Conservation (phyloP, 2,797 vertebrate species). For the Uromys caudimaculatus region DNA sequence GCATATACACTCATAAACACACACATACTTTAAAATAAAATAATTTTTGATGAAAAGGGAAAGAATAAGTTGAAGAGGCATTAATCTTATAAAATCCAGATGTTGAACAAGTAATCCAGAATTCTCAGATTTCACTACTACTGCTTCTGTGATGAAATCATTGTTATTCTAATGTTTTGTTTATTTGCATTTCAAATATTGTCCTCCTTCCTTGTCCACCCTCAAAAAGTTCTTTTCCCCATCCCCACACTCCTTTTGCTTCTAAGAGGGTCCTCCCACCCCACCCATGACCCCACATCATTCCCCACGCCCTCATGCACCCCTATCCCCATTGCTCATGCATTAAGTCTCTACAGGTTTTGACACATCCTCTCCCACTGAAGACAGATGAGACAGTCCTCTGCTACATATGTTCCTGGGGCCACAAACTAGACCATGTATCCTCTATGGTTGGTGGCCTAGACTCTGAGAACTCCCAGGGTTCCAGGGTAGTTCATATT, state of each 20-base stretch:
- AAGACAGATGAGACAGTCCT: not conserved
- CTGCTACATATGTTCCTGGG: not conserved
- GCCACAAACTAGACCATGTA: not conserved
- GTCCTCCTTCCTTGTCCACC: accelerated
- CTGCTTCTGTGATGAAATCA: not conserved
- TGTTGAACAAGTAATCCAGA: not conserved
- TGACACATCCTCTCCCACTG: too few species aligned
- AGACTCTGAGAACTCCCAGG: not conserved
- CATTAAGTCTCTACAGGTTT: not conserved
- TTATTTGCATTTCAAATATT: not conserved
- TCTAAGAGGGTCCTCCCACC: too few species aligned
- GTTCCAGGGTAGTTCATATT: not conserved
- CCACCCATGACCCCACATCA: too few species aligned
- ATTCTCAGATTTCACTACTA: not conserved
- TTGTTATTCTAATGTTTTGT: not conserved
- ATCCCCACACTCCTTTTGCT: not conserved
- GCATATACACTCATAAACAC: not conserved
- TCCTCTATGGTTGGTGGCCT: not conserved
- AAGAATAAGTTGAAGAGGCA: not conserved
- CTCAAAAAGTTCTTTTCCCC: not conserved
- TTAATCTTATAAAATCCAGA: not conserved
- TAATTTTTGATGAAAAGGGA: not conserved
- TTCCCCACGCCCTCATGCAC: too few species aligned
- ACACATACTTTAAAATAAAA: not conserved
- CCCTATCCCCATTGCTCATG: not conserved